These are phyloP conservation scores for Oryzias dopingdopingensis DNA, from an alignment of 2,797 vertebrate species.

Conservation along the genomic window DNA sequence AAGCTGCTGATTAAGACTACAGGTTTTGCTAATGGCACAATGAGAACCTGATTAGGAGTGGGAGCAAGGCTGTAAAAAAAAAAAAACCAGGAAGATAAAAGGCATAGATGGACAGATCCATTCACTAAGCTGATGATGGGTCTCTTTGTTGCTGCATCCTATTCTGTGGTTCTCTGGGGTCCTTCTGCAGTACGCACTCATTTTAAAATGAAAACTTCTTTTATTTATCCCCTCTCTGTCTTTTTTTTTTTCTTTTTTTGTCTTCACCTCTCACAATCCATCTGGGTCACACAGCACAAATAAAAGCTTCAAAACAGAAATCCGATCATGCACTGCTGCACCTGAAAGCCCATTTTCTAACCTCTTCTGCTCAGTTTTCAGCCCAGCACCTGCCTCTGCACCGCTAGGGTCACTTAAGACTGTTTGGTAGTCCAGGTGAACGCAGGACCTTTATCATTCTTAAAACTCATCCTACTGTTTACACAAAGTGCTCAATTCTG, in stretches of 20 bases:
- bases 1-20: conserved; percentile 82
- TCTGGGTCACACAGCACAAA: conserved; percentile 63
- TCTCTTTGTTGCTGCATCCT: conserved; percentile 70
- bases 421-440: conserved; percentile 42
- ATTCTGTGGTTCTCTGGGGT: conserved; percentile 66
- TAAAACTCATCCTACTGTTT: conserved; percentile 37
- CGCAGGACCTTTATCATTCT: conserved; percentile 65
- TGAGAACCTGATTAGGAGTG: conserved; percentile 68
- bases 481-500: conserved; percentile 33
- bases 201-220: conserved; percentile 60
- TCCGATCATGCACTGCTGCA: conserved; percentile 60
- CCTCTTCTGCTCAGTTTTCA: conserved; percentile 41
- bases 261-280: conserved; percentile 44
- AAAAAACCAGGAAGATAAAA: conserved; percentile 52
- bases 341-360: conserved; percentile 48
- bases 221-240: conserved; percentile 42
- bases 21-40: conserved; percentile 79
- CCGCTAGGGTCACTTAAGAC: conserved; percentile 30
- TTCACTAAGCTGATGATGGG: conserved; percentile 69
- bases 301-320: conserved; percentile 35
- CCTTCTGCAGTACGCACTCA: conserved; percentile 47
- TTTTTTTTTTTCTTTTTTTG: conserved; percentile 14
- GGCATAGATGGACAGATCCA: conserved; percentile 66
- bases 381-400: conserved; percentile 4
- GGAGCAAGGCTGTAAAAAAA: conserved; percentile 49